phyloP scores from a whole-genome alignment of 2,113 vertebrate species.

The Nipponia nippon region DNA sequence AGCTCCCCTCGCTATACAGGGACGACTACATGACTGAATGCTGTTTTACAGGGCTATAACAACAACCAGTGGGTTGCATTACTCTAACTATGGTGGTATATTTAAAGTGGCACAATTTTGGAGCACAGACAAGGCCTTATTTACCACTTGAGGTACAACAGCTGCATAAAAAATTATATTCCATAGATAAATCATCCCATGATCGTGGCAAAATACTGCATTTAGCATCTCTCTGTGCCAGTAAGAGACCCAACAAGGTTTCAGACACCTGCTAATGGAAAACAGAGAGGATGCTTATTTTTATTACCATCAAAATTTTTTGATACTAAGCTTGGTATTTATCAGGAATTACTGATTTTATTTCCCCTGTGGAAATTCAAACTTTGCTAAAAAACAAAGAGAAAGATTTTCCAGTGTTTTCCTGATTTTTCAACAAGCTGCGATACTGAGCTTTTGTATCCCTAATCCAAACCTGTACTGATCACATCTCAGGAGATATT shows the following conservation, averaged over 20 bases:
- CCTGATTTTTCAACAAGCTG: not conserved
- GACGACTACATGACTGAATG: not conserved
- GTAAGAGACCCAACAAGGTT: not conserved
- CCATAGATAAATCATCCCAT: not conserved
- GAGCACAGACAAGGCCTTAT: not conserved
- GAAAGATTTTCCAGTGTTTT: not conserved
- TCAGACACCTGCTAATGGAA: not conserved
- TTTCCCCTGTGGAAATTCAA: not conserved
- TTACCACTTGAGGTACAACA: slow-evolving; percentile 23
- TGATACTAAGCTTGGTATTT: not conserved
- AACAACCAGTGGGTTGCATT: not conserved
- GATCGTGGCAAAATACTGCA: not conserved
- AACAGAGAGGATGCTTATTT: not conserved
- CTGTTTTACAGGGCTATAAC: slow-evolving; percentile 27
- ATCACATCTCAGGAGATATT: not conserved
- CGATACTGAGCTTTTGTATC: not conserved
- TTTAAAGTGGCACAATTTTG: slow-evolving; percentile 27
- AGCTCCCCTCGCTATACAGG: not conserved
- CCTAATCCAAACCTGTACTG: not conserved
- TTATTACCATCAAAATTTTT: not conserved
- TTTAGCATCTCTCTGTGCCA: slow-evolving; percentile 1
- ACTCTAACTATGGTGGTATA: slow-evolving; percentile 16
- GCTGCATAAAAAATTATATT: slow-evolving; percentile 23
- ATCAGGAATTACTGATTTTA: not conserved
- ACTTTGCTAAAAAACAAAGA: not conserved